phyloP scores from a whole-genome alignment of 2,797 vertebrate species.

The Tokudaia tokunoshimensis region DNA sequence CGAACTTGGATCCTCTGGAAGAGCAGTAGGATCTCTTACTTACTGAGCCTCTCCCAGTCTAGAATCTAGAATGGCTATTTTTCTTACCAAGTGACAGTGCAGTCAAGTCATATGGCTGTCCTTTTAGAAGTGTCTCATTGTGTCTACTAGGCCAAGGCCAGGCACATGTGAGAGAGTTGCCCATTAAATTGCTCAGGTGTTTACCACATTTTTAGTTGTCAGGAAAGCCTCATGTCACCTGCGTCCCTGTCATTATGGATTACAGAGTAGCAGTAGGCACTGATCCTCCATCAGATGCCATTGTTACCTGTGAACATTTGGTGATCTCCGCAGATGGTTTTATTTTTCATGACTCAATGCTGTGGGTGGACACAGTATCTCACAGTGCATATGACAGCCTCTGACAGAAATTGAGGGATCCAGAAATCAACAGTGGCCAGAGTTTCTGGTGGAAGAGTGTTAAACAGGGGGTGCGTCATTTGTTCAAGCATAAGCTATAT shows the following conservation, averaged over 20 bases:
- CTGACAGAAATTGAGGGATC: background rate
- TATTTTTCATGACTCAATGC: background rate
- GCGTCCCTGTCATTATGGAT: background rate
- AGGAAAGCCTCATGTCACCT: background rate
- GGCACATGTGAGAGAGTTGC: background rate
- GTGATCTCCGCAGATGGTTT: background rate
- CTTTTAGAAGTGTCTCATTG: background rate
- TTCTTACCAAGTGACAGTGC: background rate
- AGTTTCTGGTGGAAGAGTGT: background rate
- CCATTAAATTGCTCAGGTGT: background rate
- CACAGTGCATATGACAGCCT: background rate
- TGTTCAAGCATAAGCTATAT: background rate
- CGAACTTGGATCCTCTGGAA: background rate
- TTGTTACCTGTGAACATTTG: background rate
- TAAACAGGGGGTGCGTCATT: background rate
- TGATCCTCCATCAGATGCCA: background rate
- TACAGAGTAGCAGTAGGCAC: background rate
- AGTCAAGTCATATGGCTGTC: background rate
- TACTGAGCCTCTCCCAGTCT: background rate
- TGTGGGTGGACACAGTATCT: background rate
- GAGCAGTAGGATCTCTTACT: background rate
- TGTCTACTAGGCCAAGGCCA: background rate
- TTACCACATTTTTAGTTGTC: background rate
- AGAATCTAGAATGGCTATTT: background rate
- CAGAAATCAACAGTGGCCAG: background rate